Base-by-base conservation (phyloP, 2,888 invertebrate genomes). In the Yponomeuta sedellus region DNA sequence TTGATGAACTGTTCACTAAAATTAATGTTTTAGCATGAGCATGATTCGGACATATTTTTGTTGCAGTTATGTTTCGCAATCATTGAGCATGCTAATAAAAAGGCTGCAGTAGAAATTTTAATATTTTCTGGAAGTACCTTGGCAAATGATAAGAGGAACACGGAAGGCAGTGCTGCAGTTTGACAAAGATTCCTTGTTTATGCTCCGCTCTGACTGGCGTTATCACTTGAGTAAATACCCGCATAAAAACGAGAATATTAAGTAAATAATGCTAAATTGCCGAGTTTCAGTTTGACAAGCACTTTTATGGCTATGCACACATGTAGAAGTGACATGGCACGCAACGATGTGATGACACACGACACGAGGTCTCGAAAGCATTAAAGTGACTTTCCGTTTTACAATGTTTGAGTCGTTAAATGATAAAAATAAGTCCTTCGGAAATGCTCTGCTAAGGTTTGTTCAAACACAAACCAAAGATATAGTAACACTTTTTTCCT, bases 401-500 rank as follows among this genome's bases (percentile, higher is more conserved):
- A 34, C 34, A 34, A 34, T 34, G 34, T 3, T 34, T 34, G 34
- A 52, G 44, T 52, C 44, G 16, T 10, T 20, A 58, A 34, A 34
- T 34, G 34, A 34, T 34, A 34, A 34, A 34, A 34, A 34, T 34
- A 34, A 34, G 5, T 34, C 34, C 34, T 34, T 6, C 34, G 34
- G 34, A 34, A 34, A 34, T 34, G 6, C 34, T 34, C 5, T 34
- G 34, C 34, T 34, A 34, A 34, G 34, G 8, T 34, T 34, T 34
- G 8, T 34, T 34, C 8, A 1, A 34, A 34, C 34, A 34, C 34
- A 8, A 34, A 34, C 34, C 3, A 34, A 22, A 19, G 2, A 58
- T 19, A 58, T 58, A 20, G 5, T 19, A 58, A 58, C 58, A 0
- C 2, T 8, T 12, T 58, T 58, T 58, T 58, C 20, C 19, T 74